Evolutionary conservation across 2,113 vertebrate genomes (phyloP).

Genomic region (Baryphthengus martii): DNA sequence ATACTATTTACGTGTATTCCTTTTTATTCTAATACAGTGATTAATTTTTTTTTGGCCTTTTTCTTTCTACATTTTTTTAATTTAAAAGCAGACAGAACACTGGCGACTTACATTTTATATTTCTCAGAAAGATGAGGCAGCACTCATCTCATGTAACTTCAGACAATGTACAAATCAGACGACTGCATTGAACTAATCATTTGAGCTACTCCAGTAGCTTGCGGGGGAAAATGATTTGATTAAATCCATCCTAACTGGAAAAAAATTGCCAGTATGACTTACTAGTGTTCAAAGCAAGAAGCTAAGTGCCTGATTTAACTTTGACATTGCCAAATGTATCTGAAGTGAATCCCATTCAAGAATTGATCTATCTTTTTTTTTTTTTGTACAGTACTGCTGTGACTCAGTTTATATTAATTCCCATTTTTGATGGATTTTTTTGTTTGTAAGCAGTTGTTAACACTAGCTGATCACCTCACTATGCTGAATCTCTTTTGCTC

Average conservation of each 20-base stretch:
- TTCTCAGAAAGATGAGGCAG: background rate
- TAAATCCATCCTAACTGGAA: background rate
- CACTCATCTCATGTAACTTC: background rate
- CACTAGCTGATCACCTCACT: background rate
- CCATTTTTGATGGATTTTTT: background rate
- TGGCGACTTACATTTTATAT: background rate
- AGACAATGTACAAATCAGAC: conserved; percentile 36
- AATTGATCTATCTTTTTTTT: too few relatives aligned
- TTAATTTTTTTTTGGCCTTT: background rate
- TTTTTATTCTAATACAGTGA: background rate
- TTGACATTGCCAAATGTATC: background rate
- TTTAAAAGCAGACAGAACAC: background rate
- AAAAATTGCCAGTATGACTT: background rate
- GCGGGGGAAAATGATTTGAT: background rate
- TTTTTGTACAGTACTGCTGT: background rate
- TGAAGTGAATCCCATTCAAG: background rate
- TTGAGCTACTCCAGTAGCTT: background rate
- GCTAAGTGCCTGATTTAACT: background rate
- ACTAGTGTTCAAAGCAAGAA: background rate
- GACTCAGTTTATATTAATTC: background rate
- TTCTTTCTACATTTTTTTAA: background rate
- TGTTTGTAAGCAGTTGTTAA: background rate
- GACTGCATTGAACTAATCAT: background rate
- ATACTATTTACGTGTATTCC: background rate
- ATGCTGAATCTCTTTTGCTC: background rate